Evolutionary conservation across 2,113 vertebrate genomes (phyloP).

Genomic region (Cryptotis parvus): DNA sequence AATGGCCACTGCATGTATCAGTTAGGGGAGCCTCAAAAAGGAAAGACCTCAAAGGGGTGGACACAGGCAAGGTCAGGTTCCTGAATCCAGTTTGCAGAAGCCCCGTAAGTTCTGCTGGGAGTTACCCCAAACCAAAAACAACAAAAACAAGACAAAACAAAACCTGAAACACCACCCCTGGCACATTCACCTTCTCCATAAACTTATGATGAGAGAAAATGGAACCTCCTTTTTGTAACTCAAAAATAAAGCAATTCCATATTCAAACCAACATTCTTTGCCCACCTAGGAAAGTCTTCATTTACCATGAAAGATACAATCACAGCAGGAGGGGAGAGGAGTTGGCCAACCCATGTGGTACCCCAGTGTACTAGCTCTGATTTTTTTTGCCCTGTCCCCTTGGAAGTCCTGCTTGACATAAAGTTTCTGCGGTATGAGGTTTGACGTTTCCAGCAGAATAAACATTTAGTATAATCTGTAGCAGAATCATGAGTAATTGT

Average conservation of each 20-base stretch:
- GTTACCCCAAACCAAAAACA: too few species aligned
- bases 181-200: neutral
- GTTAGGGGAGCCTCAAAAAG: neutral
- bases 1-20: neutral
- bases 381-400: conserved; percentile 33
- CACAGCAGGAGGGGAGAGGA: conserved; percentile 21
- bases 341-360: neutral
- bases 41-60: too few species aligned
- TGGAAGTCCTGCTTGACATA: neutral
- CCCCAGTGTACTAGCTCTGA: neutral
- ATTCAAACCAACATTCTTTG: conserved; percentile 52
- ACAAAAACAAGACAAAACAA: neutral
- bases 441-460: conserved; percentile 35
- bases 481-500: conserved; percentile 59
- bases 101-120: too few species aligned
- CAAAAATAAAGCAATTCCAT: conserved; percentile 61
- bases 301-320: conserved; percentile 59
- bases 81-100: too few species aligned
- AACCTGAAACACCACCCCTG: neutral
- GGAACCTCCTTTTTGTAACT: neutral
- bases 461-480: conserved; percentile 62
- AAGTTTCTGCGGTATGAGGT: conserved; percentile 24
- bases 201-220: conserved; percentile 38
- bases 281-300: conserved; percentile 36
- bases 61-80: too few species aligned